Base-by-base conservation (phyloP, 2,888 invertebrate species). In the Diadromus collaris region DNA sequence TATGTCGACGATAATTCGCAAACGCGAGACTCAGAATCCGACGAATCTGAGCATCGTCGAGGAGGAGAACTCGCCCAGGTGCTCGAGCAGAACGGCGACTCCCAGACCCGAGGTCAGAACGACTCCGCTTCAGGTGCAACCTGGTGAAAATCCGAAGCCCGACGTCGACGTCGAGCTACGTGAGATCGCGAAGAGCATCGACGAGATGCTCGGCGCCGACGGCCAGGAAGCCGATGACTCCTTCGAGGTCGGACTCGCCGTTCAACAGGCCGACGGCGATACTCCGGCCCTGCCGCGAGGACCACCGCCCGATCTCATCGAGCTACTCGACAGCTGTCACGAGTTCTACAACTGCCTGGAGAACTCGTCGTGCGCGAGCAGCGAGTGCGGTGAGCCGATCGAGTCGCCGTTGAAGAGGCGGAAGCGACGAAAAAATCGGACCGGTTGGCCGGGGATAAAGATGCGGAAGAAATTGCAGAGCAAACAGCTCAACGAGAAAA, bases 341-440 rank as follows among this genome's bases (percentile, higher is more conserved):
- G 89, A 89, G 6, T 79, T 86, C 5, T 82, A 85, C 44, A 88
- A 86, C 63, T 86, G 86, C 58, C 80, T 90, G n/a, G 90, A 91
- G 5, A 88, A 89, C 70, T 89, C 89, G 0, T 91, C 90, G 0
- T 90, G 90, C 56, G 90, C 89, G 0, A 90, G 90, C 60, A 90
- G 90, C 2, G 91, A 91, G 29, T 90, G 90, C 13, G 90, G 90
- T 7, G 91, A 91, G 19, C 60, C 79, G 3, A 41, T 67, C n/a
- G 90, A 91, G 63, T 88, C 85, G 1, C 90, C 90, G 0, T 70
- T 88, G 13, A 93, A 93, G 60, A 91, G 92, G 68, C 92, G 93
- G 81, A 94, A 94, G 87, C 93, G 94, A 89, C 94, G 95, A 91
- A 94, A 94, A 89, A 96, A 96, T 90, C 92, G 94, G 79, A 97